These are phyloP conservation scores for Nephrotoma flavescens DNA, from an alignment of 2,888 invertebrate species.

Conservation along the genomic window DNA sequence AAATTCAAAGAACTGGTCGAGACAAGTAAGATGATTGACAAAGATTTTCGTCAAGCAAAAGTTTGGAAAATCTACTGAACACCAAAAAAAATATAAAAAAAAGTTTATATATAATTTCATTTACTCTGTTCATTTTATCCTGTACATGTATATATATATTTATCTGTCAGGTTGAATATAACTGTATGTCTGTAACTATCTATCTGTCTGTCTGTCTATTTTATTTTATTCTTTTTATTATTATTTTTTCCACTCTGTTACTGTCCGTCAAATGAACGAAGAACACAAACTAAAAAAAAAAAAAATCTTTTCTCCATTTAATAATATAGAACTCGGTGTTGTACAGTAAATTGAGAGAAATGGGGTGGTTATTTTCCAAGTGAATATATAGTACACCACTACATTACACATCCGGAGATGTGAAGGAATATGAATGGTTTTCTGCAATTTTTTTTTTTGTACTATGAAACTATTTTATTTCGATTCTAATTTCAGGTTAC, in stretches of 20 bases:
- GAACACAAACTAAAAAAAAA: not conserved
- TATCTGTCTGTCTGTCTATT: not conserved
- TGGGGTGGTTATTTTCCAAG: not conserved
- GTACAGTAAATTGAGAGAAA: not conserved
- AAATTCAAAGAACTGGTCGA: not conserved
- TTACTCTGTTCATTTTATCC: not conserved
- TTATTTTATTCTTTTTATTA: not conserved
- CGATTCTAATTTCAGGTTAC: not conserved
- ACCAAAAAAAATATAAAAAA: not conserved
- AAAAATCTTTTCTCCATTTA: not conserved
- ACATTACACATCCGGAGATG: not conserved
- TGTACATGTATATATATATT: not conserved
- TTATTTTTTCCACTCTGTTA: not conserved
- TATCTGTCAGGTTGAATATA: not conserved
- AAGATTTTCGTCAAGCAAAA: not conserved
- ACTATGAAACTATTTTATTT: not conserved
- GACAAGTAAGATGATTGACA: not conserved
- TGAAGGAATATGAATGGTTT: not conserved
- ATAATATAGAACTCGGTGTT: not conserved
- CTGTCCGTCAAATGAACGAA: not conserved
- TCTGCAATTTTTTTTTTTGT: not conserved
- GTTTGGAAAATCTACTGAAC: not conserved
- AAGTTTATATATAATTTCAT: not conserved
- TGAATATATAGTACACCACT: not conserved
- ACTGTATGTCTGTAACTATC: not conserved